Evolutionary conservation across 1,140 invertebrate species (phyloP).

Genomic region (Bombus soroeensis): DNA sequence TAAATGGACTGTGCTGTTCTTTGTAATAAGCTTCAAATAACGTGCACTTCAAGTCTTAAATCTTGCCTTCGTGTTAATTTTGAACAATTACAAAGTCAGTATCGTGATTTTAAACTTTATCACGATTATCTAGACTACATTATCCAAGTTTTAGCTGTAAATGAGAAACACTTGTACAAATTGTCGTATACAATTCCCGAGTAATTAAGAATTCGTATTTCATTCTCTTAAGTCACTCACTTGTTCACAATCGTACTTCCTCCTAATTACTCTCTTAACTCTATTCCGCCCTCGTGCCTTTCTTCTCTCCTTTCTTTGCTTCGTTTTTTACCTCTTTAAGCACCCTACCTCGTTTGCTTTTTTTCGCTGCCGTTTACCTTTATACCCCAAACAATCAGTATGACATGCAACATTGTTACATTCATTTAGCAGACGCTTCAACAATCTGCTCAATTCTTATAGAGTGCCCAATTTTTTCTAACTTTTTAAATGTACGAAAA

Average conservation of each 20-base stretch:
- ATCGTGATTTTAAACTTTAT: not conserved
- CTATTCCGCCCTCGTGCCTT: constrained; percentile 35
- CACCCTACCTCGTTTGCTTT: not conserved
- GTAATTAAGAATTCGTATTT: constrained; percentile 43
- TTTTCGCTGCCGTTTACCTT: constrained; percentile 44
- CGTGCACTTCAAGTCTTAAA: not conserved
- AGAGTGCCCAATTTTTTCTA: not conserved
- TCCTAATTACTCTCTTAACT: constrained; percentile 49
- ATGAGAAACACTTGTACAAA: constrained; percentile 10
- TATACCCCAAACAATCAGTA: constrained; percentile 15
- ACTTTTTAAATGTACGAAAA: not conserved
- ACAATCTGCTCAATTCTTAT: not conserved
- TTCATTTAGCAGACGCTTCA: too few relatives aligned
- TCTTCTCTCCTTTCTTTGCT: constrained; percentile 11
- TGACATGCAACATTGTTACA: constrained; percentile 7
- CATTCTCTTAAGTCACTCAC: constrained; percentile 34
- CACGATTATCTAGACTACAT: not conserved
- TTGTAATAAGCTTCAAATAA: not conserved
- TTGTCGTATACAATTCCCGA: constrained; percentile 28
- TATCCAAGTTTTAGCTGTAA: not conserved
- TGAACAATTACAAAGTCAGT: not conserved
- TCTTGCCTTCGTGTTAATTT: not conserved
- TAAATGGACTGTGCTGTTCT: not conserved
- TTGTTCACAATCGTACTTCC: constrained; percentile 46
- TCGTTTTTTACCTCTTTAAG: constrained; percentile 20